Base-by-base conservation (phyloP, 2,888 invertebrate species). In the Spilosoma lubricipeda region DNA sequence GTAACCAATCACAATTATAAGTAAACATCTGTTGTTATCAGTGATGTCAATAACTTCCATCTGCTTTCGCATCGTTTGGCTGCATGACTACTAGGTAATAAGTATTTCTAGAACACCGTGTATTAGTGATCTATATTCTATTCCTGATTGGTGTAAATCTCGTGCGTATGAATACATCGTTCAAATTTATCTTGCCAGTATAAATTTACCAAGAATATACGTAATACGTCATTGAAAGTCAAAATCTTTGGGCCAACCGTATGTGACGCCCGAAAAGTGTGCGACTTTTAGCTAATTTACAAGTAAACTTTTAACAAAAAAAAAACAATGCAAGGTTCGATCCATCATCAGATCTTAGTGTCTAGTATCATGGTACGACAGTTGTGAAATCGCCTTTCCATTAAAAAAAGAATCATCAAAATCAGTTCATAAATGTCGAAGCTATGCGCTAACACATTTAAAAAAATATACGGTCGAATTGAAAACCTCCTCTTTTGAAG, bases 51-150 rank as follows among this genome's bases (percentile, higher is more conserved):
- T 88, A 87, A 83, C 85, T 88, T 88, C 80, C 86, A 88, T 89
- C 82, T 86, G 74, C 80, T 74, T 81, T 78, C 81, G 84, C 69
- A 81, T 48, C 73, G 71, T 83, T 82, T 84, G 83, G 77, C 52
- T 56, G 74, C 71, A 70, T 74, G 64, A 76, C 59, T 66, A 75
- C 74, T 77, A 75, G 76, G 74, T 73, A 76, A 76, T 77, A 79
- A 68, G 76, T 88, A 88, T 90, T 90, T 87, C 85, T 85, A 88
- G 87, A 88, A 86, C 72, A 73, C 79, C 80, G 85, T 76, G 48
- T 75, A 75, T 74, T 80, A 80, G 48, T 80, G 79, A 85, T 87
- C 75, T 83, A 82, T 84, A 86, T 85, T 82, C 73, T 77, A 73
- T 75, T 69, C 71, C 68, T 75, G 80, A 77, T 80, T 79, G 75